Evolutionary conservation across 1,140 invertebrate species (phyloP), one percentile per base, ranked within the genome.

Genomic region (Wasmannia auropunctata): DNA sequence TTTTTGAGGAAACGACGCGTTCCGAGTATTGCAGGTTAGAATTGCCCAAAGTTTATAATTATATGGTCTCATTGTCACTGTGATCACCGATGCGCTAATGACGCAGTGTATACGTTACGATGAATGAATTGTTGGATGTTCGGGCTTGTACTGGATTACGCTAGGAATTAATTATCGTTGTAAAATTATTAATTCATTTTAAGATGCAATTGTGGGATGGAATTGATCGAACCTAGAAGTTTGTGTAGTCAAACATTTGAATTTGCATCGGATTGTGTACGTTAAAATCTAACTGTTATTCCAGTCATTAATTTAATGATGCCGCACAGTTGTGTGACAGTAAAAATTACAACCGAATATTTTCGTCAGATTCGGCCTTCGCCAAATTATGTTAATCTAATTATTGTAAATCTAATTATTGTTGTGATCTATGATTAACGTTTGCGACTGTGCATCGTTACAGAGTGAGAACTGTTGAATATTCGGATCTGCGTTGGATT

Each of bases 1-100:
- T 14, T 3, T 3, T 56, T 11, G 28, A 3, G 16, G 14, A 43
- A n/a, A 28, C 6, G 3, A 62, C 1, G 3, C 16, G 10, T 51
- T 22, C 31, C 7, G 10, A 14, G 14, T 46, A 16, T 7, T 77
- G 2, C 28, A 77, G 74, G 74, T 77, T 77, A 77, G 74, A 43
- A 3, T 62, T n/a, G 56, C 19, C n/a, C 16, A 40, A 46, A 11
- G 5, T 43, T 10, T 76, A 28, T 58, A n/a, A n/a, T n/a, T n/a
- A n/a, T 75, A n/a, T 3, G 49, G 6, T 6, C 6, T 22, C n/a
- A n/a, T n/a, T n/a, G n/a, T n/a, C n/a, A n/a, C 25, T 22, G 3
- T 34, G 34, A 56, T 25, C 11, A 25, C 16, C 10, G 16, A 25
- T 28, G 25, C 3, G 14, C 8, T 62, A 62, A 62, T 19, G 28